Evolutionary conservation across 2,888 invertebrate genomes (phyloP).

Genomic region (Caenorhabditis sp.): DNA sequence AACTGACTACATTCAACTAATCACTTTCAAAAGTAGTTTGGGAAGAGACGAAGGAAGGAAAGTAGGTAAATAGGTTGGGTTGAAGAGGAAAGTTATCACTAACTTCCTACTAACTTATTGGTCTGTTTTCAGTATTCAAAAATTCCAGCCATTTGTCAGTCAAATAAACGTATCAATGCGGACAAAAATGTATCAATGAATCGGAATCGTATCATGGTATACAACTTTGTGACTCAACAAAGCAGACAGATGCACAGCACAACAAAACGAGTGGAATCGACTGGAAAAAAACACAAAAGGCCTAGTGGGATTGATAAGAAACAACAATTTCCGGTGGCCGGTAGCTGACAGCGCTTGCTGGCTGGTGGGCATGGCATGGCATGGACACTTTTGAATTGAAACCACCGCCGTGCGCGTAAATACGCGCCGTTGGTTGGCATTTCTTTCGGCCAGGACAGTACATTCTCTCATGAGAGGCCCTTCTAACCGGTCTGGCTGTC

Average conservation of each 20-base stretch:
- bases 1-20: too few relatives aligned
- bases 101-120: too few relatives aligned
- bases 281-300: not conserved
- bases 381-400: constrained; percentile 52
- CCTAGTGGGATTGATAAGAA: constrained; percentile 26
- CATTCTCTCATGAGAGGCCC: constrained; percentile 33
- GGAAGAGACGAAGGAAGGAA: not conserved
- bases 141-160: too few relatives aligned
- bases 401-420: constrained; percentile 50
- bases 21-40: too few relatives aligned
- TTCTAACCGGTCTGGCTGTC: constrained; percentile 41
- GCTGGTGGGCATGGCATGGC: constrained; percentile 8
- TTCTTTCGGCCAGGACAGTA: not conserved
- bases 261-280: too few relatives aligned
- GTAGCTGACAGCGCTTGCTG: too few relatives aligned
- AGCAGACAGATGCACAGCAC: not conserved
- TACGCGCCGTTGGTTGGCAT: constrained; percentile 23
- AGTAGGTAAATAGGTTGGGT: too few relatives aligned
- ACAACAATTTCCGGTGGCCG: constrained; percentile 41
- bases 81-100: not conserved
- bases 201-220: constrained; percentile 36
- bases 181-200: too few relatives aligned
- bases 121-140: too few relatives aligned
- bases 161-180: too few relatives aligned
- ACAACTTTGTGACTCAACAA: constrained; percentile 51